Evolutionary conservation across 2,113 vertebrate genomes (phyloP).

Genomic region (Sisor rabdophorus): DNA sequence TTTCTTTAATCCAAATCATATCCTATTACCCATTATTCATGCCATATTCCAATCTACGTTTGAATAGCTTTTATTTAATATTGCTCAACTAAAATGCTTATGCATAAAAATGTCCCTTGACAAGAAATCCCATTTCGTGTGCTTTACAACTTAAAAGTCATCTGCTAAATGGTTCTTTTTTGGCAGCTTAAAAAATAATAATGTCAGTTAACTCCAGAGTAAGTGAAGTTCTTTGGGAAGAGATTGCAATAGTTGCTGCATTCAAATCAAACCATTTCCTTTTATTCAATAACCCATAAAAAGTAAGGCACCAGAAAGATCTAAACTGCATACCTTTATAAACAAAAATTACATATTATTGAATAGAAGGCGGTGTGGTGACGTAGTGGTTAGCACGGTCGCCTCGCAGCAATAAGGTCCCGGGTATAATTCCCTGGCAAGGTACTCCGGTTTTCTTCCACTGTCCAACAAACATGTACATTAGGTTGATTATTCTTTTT

Average conservation of each 20-base stretch:
- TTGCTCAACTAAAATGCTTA: slow-evolving; percentile 3
- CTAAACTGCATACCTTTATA: background rate
- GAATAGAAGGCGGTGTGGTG: background rate
- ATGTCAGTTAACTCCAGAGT: slow-evolving; percentile 30
- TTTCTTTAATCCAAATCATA: slow-evolving; percentile 30
- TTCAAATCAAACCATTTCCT: slow-evolving; percentile 7
- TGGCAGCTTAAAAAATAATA: slow-evolving; percentile 28
- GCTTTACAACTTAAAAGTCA: slow-evolving; percentile 47
- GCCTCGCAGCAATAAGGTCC: no score
- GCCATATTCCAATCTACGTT: slow-evolving; percentile 25
- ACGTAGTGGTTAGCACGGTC: no score
- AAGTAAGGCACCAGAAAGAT: background rate
- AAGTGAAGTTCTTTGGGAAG: slow-evolving; percentile 32
- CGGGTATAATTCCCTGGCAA: no score
- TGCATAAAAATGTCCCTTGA: slow-evolving; percentile 7
- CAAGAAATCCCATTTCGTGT: slow-evolving; percentile 49
- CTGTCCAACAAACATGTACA: no score
- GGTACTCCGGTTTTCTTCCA: no score
- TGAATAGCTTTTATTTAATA: slow-evolving; percentile 47
- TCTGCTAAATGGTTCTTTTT: slow-evolving; percentile 52
- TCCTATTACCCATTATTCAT: slow-evolving; percentile 36
- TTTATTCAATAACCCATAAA: slow-evolving; percentile 15
- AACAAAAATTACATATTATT: background rate
- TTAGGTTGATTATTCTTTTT: no score
- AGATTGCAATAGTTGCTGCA: slow-evolving; percentile 32